Base-by-base conservation (phyloP, 1,140 invertebrate genomes). In the Goniozus legneri region DNA sequence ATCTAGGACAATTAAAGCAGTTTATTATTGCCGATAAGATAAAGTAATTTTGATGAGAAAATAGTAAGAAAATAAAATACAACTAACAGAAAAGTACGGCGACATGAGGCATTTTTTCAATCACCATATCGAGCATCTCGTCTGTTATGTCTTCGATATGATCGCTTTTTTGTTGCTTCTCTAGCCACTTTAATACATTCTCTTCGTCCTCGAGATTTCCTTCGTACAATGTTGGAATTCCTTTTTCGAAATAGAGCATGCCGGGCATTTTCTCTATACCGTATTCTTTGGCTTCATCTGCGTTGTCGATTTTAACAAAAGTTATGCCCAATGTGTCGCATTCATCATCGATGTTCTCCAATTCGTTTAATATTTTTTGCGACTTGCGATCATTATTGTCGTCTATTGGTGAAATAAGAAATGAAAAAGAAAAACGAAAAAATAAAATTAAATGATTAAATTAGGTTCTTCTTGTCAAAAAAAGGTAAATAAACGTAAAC, bases 341-440 rank as follows among this genome's bases (percentile, higher is more conserved):
- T 76, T 95, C 92, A 73, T 95, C 92, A 64, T 95, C 92, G 67
- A 95, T 95, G 66, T 94, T 95, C 78, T 96, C 93, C 52, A 96
- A 72, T 78, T 95, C 92, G 62, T 85, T 87, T 32, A 96, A 76
- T 33, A 92, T 88, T 67, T 84, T 84, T 65, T 89, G 84, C 21
- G 89, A 93, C 75, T 91, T 91, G 44, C 86, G 82, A 65, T 94
- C 90, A 63, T 94, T 92, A 65, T 92, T 91, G 66, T 94, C 89
- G 80, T 95, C 91, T 95, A 61, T 30, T 72, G 71, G 30, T 37
- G 27, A 33, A 16, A 30, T 31, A 16, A 24, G 8, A 43, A 21
- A 8, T 24, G 16, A 38, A 2, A n/a, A n/a, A n/a, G n/a, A n/a
- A n/a, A n/a, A n/a, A n/a, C 12, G 33, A 30, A 39, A 35, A 42